These are phyloP conservation scores for Megalurothrips usitatus DNA, from an alignment of 2,888 invertebrate species.

Conservation along the genomic window DNA sequence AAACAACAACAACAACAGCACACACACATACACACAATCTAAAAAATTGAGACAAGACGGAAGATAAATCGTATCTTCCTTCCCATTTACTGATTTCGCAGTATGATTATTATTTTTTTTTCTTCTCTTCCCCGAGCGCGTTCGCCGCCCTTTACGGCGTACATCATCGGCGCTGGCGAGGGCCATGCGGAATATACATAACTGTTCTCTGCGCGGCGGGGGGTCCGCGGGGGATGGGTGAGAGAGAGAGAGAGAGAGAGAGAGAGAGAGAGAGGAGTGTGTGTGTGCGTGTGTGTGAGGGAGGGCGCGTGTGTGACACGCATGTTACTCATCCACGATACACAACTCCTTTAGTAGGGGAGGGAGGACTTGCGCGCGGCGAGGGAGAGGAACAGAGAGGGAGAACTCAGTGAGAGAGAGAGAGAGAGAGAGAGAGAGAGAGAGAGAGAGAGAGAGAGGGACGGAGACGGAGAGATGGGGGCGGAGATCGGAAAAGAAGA, in stretches of 20 bases:
- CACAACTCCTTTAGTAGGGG: background rate
- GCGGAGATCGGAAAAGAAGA: background rate
- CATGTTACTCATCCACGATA: constrained; percentile 5
- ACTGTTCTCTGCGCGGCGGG: background rate
- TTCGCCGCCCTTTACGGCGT: no score
- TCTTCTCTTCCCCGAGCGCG: no score
- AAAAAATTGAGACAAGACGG: no score
- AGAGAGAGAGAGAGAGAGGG: no score
- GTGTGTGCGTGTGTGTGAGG: background rate
- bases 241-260: constrained; percentile 7
- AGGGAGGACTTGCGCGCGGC: background rate
- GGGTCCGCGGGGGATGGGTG: background rate
- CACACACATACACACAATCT: no score
- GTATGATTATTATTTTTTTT: background rate
- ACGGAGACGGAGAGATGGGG: no score
- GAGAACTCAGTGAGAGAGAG: no score
- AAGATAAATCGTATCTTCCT: no score
- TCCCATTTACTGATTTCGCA: background rate
- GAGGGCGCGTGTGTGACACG: background rate
- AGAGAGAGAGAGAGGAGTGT: no score
- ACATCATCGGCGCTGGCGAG: background rate
- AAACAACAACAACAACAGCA: no score
- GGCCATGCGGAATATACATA: background rate
- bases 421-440: no score
- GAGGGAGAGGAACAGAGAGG: background rate